Evolutionary conservation across 2,113 vertebrate genomes (phyloP), one percentile per base, ranked within the genome.

Genomic region (Athene cunicularia): DNA sequence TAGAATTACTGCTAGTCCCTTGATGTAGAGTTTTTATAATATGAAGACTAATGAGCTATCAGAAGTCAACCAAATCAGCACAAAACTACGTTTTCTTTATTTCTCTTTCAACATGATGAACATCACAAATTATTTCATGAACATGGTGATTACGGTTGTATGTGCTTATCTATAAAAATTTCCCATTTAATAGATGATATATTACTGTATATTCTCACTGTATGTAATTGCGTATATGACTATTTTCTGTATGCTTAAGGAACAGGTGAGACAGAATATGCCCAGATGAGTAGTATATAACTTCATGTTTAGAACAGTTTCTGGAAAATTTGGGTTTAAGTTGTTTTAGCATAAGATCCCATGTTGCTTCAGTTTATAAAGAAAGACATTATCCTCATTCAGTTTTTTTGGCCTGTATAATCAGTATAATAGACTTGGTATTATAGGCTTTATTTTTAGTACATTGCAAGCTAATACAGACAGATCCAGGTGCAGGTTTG

Each of bases 61-160:
- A 58, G 19, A 70, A 87, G 16, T 33, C 67, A 90, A 62, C 4
- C 5, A 94, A 92, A 82, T 3, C 12, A 60, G 37, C 8, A 28
- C 13, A 91, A 82, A 73, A 4, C 12, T 63, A 45, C 2, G n/a
- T 74, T 68, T 68, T 45, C 30, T 58, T 80, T 41, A 47, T 32
- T 27, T 67, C 33, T 80, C 22, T 45, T 49, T 77, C 62, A 88
- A 33, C 11, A 39, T 12, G 39, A 64, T 19, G 14, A 94, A 49
- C 14, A 47, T n/a, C 15, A 82, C 8, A 60, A 85, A 45, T 12
- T 47, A 27, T 72, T 53, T 21, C 70, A 28, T 28, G 9, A 75
- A 55, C 20, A 56, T 30, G 13, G 66, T 0, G 0, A 72, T 50
- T 74, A 62, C 4, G 56, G 12, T 6, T 66, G 4, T n/a, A 83